Percentiles rank a stretch among this genome's conserved stretches.
Evolutionary conservation across 2,888 invertebrate genomes (phyloP).

Genomic region (Alcis repandata): DNA sequence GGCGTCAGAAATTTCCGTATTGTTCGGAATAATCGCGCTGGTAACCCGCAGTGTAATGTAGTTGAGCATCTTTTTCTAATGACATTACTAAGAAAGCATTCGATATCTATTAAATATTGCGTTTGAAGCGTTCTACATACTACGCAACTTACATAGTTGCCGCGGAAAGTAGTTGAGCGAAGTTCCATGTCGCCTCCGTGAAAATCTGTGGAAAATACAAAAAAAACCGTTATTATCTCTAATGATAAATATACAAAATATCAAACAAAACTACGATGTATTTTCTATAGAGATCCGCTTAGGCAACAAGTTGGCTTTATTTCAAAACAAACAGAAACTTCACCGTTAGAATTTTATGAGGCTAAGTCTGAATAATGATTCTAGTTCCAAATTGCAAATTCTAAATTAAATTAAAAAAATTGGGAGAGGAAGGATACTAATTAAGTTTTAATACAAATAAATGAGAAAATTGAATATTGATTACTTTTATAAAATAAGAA

Average conservation of each 20-base stretch:
- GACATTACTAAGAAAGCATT: not conserved
- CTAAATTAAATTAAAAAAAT: too few relatives aligned
- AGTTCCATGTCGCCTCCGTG: not conserved
- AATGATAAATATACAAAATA: not conserved
- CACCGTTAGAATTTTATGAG: not conserved
- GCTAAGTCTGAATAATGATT: constrained; percentile 1
- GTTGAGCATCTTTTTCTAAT: not conserved
- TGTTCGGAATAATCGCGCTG: not conserved
- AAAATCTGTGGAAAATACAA: constrained; percentile 22
- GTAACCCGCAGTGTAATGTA: not conserved
- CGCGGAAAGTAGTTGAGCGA: not conserved
- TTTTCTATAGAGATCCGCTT: not conserved
- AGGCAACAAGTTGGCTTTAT: not conserved
- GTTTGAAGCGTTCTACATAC: constrained; percentile 1
- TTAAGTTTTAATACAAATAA: not conserved
- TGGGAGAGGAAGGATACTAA: not conserved
- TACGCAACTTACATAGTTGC: constrained; percentile 8
- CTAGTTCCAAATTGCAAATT: constrained; percentile 5
- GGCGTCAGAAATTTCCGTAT: not conserved
- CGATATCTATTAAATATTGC: not conserved
- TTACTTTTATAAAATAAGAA: not conserved
- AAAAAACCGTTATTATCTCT: not conserved
- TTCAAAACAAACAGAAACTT: not conserved
- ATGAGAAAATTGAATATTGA: not conserved
- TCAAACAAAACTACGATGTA: not conserved